Evolutionary conservation across 2,888 invertebrate species (phyloP), one percentile per base, ranked within the genome.

Genomic region (Agonum fuliginosum): DNA sequence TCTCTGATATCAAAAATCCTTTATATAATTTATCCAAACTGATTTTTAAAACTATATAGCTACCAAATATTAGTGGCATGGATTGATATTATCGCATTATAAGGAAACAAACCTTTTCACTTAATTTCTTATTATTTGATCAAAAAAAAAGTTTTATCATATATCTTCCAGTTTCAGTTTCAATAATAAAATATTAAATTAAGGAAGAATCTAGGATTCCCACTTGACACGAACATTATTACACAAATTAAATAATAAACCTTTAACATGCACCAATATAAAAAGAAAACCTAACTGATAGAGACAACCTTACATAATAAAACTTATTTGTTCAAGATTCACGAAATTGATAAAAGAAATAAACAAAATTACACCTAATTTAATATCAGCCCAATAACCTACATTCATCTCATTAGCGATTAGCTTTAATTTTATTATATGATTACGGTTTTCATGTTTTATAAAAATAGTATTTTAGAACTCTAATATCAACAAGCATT

Each of bases 251-350:
- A 24, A 19, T 54, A 54, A 54, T 22, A 54, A 10, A 1, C 19
- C 48, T 8, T 12, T n/a, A 24, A 24, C 24, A 10, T 5, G 10
- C 20, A 54, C 24, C 54, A 54, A 22, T 24, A 22, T 43, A 24
- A 24, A n/a, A 54, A 54, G 12, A 24, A 24, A n/a, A 54, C 22
- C 2, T 34, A 10, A 6, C 2, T 34, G n/a, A 10, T 1, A 20
- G 10, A 51, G 24, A 24, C 20, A 20, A 20, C n/a, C 24, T 54
- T 24, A 22, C 12, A 20, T 12, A 54, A 54, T 24, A 27, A 54
- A 54, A 54, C 54, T 54, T 54, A 54, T 54, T 54, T 54, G 24
- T 22, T 54, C 24, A 24, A 54, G 54, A 54, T 54, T 54, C 54
- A 54, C 54, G 54, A 54, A 54, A 54, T 3, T 20, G 54, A 54